Base-by-base conservation (phyloP, 2,797 vertebrate genomes). In the Miichthys miiuy region DNA sequence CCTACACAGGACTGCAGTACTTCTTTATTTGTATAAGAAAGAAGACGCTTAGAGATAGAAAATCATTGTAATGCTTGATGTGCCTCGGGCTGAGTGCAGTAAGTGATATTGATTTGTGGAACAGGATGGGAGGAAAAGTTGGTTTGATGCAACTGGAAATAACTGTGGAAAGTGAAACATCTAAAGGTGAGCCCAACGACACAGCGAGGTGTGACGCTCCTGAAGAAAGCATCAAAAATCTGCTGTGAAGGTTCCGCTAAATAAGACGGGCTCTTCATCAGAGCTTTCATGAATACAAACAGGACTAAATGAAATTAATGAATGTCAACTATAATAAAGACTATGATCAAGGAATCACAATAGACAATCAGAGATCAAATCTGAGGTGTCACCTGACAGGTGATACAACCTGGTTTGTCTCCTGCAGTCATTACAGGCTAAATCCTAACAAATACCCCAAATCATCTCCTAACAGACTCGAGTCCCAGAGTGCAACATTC, bases 31-130 rank as follows among this genome's bases (percentile, higher is more conserved):
- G 68, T 75, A 23, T 68, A 70, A 69, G 62, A 70, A 58, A 72
- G 48, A 38, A 79, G 54, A 58, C 56, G 52, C 42, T 63, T 48
- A 1, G 27, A 68, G 44, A 74, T 23, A 77, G 65, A 80, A 83
- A 76, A 51, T 75, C 77, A 60, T 18, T 62, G 79, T 25, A 72
- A 74, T 72, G 83, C 69, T 70, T 73, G 63, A 41, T 80, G 73
- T 57, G 79, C 60, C 64, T 72, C 72, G 48, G 69, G 73, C 81
- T 55, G 41, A 69, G 60, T 65, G 68, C 61, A 76, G 73, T 79
- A 72, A 87, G 79, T 87, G 78, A 82, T 87, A 88, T 85, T 82
- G 89, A 88, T 89, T 82, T 58, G 69, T 72, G 75, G 55, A 75
- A 68, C 73, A 71, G 67, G 61, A 75, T 54, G 70, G 46, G 41